A percentile compares a stretch with the other conserved stretches of the same genome.
These are phyloP conservation scores for Schizopygopsis malacanthus DNA, from an alignment of 2,797 vertebrate species.

Conservation along the genomic window DNA sequence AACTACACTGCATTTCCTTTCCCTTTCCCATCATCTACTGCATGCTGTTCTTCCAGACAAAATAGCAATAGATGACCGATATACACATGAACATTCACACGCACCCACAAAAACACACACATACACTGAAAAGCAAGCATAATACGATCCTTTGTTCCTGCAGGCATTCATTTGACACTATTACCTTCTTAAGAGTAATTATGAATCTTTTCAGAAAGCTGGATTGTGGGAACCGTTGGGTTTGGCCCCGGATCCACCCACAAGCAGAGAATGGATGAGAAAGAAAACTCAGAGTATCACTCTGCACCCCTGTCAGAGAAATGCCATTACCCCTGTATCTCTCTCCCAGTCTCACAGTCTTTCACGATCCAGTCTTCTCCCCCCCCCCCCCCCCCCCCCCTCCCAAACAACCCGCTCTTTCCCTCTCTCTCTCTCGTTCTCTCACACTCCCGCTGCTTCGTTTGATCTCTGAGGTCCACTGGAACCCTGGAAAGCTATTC, in stretches of 20 bases:
- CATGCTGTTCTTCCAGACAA: constrained; percentile 60
- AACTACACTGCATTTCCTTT: constrained; percentile 64
- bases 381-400: constrained; percentile 44
- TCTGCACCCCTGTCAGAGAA: constrained; percentile 68
- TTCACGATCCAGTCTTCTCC: constrained; percentile 17
- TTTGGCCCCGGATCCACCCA: constrained; percentile 58
- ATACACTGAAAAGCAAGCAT: constrained; percentile 75
- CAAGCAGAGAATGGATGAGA: constrained; percentile 59
- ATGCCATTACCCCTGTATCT: constrained; percentile 55
- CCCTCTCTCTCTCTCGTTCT: constrained; percentile 60
- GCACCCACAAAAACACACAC: constrained; percentile 46
- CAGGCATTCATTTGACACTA: constrained; percentile 79
- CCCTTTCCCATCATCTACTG: constrained; percentile 52
- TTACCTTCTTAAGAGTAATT: constrained; percentile 86
- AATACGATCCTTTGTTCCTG: constrained; percentile 81
- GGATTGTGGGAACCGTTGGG: constrained; percentile 76
- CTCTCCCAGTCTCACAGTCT: constrained; percentile 20
- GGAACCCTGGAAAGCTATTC: constrained; percentile 81
- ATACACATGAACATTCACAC: constrained; percentile 42
- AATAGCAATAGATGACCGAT: constrained; percentile 37
- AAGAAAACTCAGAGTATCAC: constrained; percentile 63
- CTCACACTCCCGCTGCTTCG: constrained; percentile 78
- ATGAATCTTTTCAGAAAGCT: constrained; percentile 71
- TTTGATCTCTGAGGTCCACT: constrained; percentile 84
- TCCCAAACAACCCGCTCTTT: constrained; percentile 56